phyloP scores from a whole-genome alignment of 2,888 invertebrate species.

The Ichneumoninae sp. region DNA sequence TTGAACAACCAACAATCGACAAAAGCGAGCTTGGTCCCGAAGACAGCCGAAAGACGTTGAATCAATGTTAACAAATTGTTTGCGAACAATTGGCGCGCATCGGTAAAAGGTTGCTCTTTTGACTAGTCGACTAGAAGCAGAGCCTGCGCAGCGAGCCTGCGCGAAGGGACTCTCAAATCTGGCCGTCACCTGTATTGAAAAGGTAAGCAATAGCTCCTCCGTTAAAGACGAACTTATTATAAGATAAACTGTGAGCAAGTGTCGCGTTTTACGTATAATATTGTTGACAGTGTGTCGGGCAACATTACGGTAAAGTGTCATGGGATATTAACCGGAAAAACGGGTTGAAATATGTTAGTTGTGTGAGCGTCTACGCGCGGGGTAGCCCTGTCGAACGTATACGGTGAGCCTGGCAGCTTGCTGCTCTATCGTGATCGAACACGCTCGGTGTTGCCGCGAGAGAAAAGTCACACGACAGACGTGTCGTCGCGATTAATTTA shows the following conservation, averaged over 20 bases:
- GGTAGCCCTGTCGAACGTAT: slow-evolving; percentile 11
- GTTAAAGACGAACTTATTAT: slow-evolving; percentile 67
- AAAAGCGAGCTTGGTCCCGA: not conserved
- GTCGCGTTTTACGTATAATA: slow-evolving; percentile 22
- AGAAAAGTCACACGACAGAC: not conserved
- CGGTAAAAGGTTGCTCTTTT: slow-evolving; percentile 58
- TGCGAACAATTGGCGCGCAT: slow-evolving; percentile 44
- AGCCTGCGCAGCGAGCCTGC: slow-evolving; percentile 81
- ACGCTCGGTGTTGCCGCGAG: slow-evolving; percentile 1
- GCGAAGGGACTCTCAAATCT: slow-evolving; percentile 84
- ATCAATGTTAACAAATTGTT: not conserved
- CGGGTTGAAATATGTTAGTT: slow-evolving; percentile 73
- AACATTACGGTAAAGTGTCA: slow-evolving; percentile 73
- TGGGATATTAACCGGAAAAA: slow-evolving; percentile 54
- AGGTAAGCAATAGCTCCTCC: slow-evolving; percentile 84
- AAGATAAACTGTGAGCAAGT: slow-evolving; percentile 44
- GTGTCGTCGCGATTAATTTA: slow-evolving; percentile 4
- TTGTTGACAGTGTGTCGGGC: not conserved
- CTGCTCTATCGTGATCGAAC: slow-evolving; percentile 12
- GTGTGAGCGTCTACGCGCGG: slow-evolving; percentile 74
- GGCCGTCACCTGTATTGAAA: slow-evolving; percentile 86
- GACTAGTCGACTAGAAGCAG: slow-evolving; percentile 67
- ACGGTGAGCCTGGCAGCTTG: slow-evolving; percentile 32
- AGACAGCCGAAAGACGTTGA: not conserved
- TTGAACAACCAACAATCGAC: slow-evolving; percentile 4